Evolutionary conservation across 2,888 invertebrate genomes (phyloP), one percentile per base, ranked within the genome.

Genomic region (Invenusta paracnida): DNA sequence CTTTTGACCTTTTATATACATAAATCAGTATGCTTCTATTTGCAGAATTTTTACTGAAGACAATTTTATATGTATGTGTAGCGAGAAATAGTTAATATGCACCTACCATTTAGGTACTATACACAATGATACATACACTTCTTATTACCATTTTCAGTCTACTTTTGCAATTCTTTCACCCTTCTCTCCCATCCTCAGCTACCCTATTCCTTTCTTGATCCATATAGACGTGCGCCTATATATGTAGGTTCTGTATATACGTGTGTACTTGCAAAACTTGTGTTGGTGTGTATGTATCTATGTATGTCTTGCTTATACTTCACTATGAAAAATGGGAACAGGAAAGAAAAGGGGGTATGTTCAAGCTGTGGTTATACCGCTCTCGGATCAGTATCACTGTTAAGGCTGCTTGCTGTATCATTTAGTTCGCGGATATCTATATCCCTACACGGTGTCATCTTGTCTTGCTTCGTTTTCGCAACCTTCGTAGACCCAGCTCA

Each of bases 401-500:
- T 73, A 73, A 2, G 17, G 17, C 23, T 5, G 27, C 73, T 73
- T 73, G 25, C n/a, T 73, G 73, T 73, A 73, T 73, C 73, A 73
- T 25, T 73, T 73, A 5, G 5, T 73, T 5, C 73, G 2, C 2
- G 25, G 23, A 11, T 17, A 11, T 48, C 73, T 73, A 73, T 23
- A 23, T 25, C 23, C 2, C 5, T 5, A 23, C 73, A 73, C 73
- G 73, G 73, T 23, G 73, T n/a, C 73, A 73, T 73, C 73, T 11
- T 73, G 11, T 73, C 17, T 13, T 73, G 73, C 73, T 73, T 48
- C 73, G 23, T 73, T 73, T 73, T 73, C 73, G 73, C 23, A 73
- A 73, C 73, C 73, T 73, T 73, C 73, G 73, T 73, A 13, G 73
- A 23, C 73, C 73, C 25, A 2, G 73, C 73, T 73, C 73, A 73